phyloP scores from a whole-genome alignment of 2,888 invertebrate species.

The Lordiphosa fenestrarum region DNA sequence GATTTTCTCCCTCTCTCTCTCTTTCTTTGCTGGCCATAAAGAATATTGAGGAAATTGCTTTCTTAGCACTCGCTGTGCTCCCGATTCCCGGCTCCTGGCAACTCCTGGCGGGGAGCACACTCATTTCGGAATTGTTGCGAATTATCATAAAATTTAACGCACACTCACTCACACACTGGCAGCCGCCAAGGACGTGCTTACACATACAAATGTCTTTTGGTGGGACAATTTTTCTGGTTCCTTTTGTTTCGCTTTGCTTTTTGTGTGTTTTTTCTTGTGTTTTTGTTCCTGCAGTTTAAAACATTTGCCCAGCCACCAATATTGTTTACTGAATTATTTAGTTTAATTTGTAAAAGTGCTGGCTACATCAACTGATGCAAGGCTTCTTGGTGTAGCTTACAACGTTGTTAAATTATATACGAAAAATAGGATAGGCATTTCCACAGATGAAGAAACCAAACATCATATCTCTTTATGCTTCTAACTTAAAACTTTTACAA shows the following conservation, averaged over 20 bases:
- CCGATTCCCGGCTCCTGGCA: slow-evolving; percentile 31
- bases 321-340: slow-evolving; percentile 46
- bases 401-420: too few relatives aligned
- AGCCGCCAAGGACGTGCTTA: slow-evolving; percentile 47
- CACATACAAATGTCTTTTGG: slow-evolving; percentile 45
- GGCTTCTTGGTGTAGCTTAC: too few relatives aligned
- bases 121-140: slow-evolving; percentile 68
- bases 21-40: slow-evolving; percentile 40
- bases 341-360: slow-evolving; percentile 49
- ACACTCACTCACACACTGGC: slow-evolving; percentile 27
- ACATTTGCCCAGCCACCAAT: slow-evolving; percentile 24
- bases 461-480: too few relatives aligned
- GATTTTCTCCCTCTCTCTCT: slow-evolving; percentile 2
- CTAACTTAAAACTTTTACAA: too few relatives aligned
- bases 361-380: slow-evolving; percentile 21
- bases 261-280: slow-evolving; percentile 21
- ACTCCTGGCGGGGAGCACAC: slow-evolving; percentile 29
- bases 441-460: too few relatives aligned
- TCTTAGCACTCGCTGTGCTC: slow-evolving; percentile 60
- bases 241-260: slow-evolving; percentile 14
- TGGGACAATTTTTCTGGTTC: slow-evolving; percentile 19
- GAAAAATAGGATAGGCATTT: too few relatives aligned
- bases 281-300: slow-evolving; percentile 26
- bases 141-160: slow-evolving; percentile 71
- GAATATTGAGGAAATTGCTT: slow-evolving; percentile 70